Evolutionary conservation across 2,888 invertebrate genomes (phyloP), one percentile per base, ranked within the genome.

Genomic region (Cheilosia vulpina): DNA sequence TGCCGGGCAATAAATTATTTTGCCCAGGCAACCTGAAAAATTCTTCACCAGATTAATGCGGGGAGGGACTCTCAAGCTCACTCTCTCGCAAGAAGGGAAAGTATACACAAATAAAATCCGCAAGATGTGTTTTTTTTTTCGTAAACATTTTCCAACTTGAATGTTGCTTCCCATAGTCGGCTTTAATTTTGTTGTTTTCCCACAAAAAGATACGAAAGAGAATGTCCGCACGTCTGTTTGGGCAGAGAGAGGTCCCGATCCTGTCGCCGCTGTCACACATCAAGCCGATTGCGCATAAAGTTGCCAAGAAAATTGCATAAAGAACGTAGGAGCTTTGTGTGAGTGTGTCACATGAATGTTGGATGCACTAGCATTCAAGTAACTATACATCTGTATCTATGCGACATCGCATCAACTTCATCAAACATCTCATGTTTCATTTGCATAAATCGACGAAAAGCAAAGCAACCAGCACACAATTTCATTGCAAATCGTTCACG

Each of bases 1-100:
- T 87, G 87, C 87, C 83, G 77, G 82, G 88, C 87, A 87, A 87
- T 88, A 88, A 88, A 88, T 88, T 87, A 87, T 87, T 82, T 87
- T 77, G 87, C 77, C 82, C 82, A 87, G 78, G 82, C 87, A 85
- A 81, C 85, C 85, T 81, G 85, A 81, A 84, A 84, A 84, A 69
- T 84, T 80, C 73, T 71, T 76, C 21, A 79, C 6, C 60, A 68
- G 73, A 79, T 79, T 84, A 79, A 79, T 84, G n/a, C n/a, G 71
- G 79, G 55, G 50, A 68, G 68, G 57, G 68, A 27, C 27, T 27
- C 6, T 66, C 45, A 21, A 27, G 6, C 4, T 5, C 9, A 19
- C 2, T 11, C 50, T 21, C 50, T 24, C 15, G 2, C 52, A 34
- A n/a, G 21, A 47, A 50, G 19, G 19, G 34, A 50, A 34, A 45